Evolutionary conservation across 30 jellyfish, hydroid and myxozoan genomes (phyloP).

Genomic region (Catostylus mosaicus): DNA sequence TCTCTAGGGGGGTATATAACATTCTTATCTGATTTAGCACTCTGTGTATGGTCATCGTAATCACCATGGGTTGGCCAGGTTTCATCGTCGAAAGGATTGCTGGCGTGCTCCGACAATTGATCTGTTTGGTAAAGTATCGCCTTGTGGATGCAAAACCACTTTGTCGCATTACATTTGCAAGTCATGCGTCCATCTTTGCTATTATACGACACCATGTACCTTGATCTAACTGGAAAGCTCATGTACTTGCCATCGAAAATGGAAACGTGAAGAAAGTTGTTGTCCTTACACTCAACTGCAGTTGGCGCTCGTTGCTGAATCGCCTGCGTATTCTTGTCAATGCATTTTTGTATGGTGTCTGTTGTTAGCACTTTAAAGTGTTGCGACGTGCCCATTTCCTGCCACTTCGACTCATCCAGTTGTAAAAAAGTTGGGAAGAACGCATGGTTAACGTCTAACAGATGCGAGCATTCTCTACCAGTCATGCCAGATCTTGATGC

Average conservation of each 20-base stretch:
- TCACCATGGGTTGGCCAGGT: background rate
- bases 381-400: background rate
- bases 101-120: background rate
- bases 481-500: constrained; percentile 35
- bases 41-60: background rate
- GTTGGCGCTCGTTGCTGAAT: background rate
- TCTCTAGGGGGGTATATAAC: background rate
- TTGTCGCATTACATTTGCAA: constrained; percentile 2
- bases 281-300: constrained; percentile 12
- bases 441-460: constrained; percentile 39
- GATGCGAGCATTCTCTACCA: constrained; percentile 39
- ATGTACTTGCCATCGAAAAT: constrained; percentile 3
- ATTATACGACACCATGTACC: constrained; percentile 12
- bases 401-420: background rate
- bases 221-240: background rate
- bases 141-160: constrained; percentile 21
- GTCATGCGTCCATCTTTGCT: constrained; percentile 1
- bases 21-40: background rate
- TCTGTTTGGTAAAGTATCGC: constrained; percentile 32
- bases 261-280: background rate
- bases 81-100: background rate
- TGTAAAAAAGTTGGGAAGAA: background rate
- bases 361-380: background rate
- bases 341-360: constrained; percentile 35
- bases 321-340: background rate